Conservation (phyloP, 2,113 vertebrate genomes). For the Anthoscopus minutus region DNA sequence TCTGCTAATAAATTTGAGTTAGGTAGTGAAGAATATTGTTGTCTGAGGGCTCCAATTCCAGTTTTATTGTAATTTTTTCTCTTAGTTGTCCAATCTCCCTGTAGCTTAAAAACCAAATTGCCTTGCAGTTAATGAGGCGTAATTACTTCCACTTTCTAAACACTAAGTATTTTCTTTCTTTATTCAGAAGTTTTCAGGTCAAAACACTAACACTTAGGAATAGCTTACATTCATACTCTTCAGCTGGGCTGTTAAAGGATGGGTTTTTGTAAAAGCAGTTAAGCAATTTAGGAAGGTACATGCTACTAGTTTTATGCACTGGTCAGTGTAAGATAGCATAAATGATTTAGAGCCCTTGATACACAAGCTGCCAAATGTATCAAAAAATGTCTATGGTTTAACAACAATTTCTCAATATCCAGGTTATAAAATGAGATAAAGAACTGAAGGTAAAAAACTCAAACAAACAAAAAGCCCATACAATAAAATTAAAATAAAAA, state of each 20-base stretch:
- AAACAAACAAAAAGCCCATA: neutral
- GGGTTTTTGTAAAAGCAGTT: neutral
- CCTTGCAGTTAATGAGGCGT: neutral
- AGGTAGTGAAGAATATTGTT: neutral
- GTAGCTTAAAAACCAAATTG: neutral
- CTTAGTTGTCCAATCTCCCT: neutral
- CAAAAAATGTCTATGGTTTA: neutral
- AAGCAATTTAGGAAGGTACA: neutral
- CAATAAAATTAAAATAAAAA: neutral
- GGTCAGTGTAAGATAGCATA: neutral
- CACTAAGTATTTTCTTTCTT: neutral
- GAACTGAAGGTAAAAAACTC: neutral
- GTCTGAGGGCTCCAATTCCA: neutral
- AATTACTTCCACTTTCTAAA: neutral
- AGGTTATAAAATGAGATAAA: neutral
- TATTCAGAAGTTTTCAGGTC: neutral
- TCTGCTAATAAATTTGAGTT: neutral
- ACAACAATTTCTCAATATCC: neutral
- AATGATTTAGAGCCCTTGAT: neutral
- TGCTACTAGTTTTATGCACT: neutral
- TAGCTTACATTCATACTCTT: neutral
- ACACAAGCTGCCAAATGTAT: neutral
- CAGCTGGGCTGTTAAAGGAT: neutral
- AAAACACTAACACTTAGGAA: neutral
- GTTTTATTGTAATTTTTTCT: neutral